Evolutionary conservation across 2,888 invertebrate species (phyloP), one percentile per base, ranked within the genome.

Genomic region (Chloroclysta siterata): DNA sequence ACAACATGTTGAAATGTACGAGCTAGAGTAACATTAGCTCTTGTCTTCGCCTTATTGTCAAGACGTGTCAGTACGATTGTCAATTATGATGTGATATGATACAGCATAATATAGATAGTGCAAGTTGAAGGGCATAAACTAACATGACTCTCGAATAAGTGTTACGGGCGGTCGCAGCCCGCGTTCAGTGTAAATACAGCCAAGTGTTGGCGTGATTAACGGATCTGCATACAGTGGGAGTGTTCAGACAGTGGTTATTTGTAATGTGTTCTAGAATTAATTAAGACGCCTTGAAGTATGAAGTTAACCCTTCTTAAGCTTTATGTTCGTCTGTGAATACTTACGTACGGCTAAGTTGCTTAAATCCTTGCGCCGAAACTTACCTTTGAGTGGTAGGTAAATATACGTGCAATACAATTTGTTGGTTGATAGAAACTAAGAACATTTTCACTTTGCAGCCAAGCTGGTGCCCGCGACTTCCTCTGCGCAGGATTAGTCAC

Each of bases 131-230:
- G 1, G 22, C 22, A 22, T 22, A 22, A 22, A 22, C 22, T 6
- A 33, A 33, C 33, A 33, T 1, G 33, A 22, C 5, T 33, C 33
- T 33, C 7, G 33, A 33, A 33, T 7, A 5, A 33, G 29, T 33
- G 7, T 33, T 6, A 33, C 33, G 33, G 28, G 22, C 11, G 17
- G 47, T 28, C 47, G 4, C 11, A 11, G 13, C 28, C 58, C 22
- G 59, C 5, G 33, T 60, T 48, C 52, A 22, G 15, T 36, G 51
- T 46, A 28, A 59, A 5, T 47, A 42, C 2, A 41, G 50, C 47
- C 62, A 60, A 61, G 63, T 68, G 66, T 69, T 70, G 48, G 59
- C 63, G 72, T 72, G 72, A 73, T 71, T 72, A 72, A 77, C 74
- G 72, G 64, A 67, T 74, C 65, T 70, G 61, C 69, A 66, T 66